Conservation (phyloP, 2,113 vertebrate genomes). For the Neofelis nebulosa region DNA sequence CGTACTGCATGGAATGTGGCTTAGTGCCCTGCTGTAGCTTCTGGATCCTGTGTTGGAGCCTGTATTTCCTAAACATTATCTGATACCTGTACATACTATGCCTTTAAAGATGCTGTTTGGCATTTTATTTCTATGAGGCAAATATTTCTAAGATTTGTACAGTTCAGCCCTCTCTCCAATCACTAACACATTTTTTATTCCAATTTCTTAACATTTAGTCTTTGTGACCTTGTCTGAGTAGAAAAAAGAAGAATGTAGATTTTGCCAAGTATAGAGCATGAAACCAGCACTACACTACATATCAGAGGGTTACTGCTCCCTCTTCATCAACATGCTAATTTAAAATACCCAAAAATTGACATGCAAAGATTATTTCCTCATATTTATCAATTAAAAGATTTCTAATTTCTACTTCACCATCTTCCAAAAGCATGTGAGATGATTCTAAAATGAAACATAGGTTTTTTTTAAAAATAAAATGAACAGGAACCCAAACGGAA, state of each 20-base stretch:
- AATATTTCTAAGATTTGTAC: neutral
- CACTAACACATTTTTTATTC: neutral
- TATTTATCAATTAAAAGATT: neutral
- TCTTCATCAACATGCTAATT: neutral
- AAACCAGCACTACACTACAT: neutral
- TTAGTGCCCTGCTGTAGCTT: accelerated
- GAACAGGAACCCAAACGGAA: neutral
- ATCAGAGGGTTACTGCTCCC: neutral
- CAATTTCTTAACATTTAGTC: neutral
- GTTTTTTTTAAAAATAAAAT: neutral
- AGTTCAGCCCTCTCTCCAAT: accelerated
- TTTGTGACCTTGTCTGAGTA: neutral
- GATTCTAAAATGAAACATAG: neutral
- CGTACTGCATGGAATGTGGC: accelerated
- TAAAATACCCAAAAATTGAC: neutral
- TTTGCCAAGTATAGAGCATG: neutral
- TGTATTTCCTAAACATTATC: neutral
- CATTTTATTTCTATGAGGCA: neutral
- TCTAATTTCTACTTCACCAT: neutral
- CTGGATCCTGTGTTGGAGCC: neutral
- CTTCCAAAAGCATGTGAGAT: neutral
- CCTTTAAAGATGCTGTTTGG: neutral
- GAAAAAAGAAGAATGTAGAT: neutral
- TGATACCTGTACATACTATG: neutral
- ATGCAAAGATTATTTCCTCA: neutral